phyloP scores from a whole-genome alignment of 2,797 vertebrate genomes.

The Liasis olivaceus region DNA sequence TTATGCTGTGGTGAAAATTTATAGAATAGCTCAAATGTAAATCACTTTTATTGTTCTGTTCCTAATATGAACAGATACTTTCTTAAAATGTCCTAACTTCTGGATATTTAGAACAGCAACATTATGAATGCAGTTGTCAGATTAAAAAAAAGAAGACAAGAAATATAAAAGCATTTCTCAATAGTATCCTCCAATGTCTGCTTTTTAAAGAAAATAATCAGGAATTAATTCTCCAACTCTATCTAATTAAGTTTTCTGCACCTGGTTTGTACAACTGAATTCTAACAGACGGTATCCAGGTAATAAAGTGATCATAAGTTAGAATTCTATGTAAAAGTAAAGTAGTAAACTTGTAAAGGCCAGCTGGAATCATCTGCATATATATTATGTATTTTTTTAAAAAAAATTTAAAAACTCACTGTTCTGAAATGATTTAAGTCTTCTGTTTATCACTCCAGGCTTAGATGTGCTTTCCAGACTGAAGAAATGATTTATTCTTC shows the following conservation, averaged over 20 bases:
- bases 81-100: not conserved
- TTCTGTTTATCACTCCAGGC: not conserved
- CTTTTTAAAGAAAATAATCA: conserved; percentile 57
- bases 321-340: conserved; percentile 54
- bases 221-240: conserved; percentile 63
- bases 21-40: conserved; percentile 31
- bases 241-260: conserved; percentile 62
- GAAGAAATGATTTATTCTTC: not conserved
- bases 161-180: conserved; percentile 21
- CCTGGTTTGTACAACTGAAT: conserved; percentile 65
- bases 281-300: conserved; percentile 60
- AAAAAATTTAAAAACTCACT: not conserved
- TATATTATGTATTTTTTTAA: not conserved
- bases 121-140: not conserved
- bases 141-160: not conserved
- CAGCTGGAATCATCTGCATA: conserved; percentile 35
- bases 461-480: not conserved
- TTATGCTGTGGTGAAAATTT: conserved; percentile 16
- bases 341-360: conserved; percentile 47
- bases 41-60: not conserved
- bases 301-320: conserved; percentile 58
- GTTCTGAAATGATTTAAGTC: not conserved
- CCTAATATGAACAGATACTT: not conserved
- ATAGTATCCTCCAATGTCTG: conserved; percentile 27
- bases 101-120: not conserved